A percentile compares a stretch with the other conserved stretches of the same genome.
These are phyloP conservation scores for Xylophagus ater DNA, from an alignment of 2,888 invertebrate genomes.

Conservation along the genomic window DNA sequence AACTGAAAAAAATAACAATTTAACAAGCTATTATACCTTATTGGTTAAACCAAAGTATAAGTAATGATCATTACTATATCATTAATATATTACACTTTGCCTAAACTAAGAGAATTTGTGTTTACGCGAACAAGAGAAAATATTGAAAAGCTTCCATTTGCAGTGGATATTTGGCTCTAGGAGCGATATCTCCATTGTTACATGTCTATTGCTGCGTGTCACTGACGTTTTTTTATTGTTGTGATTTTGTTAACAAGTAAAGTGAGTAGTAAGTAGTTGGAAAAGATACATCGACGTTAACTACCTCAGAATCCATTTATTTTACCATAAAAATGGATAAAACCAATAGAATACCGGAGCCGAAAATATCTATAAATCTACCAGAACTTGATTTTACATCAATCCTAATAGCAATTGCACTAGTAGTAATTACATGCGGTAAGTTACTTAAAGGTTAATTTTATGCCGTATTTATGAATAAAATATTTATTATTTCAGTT, in stretches of 20 bases:
- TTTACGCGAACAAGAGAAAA: too few relatives aligned
- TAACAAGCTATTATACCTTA: too few relatives aligned
- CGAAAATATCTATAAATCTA: conserved; percentile 24
- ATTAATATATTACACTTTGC: too few relatives aligned
- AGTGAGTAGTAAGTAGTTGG: conserved; percentile 1
- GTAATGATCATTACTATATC: too few relatives aligned
- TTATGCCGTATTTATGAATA: conserved; percentile 4
- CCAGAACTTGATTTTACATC: conserved; percentile 26
- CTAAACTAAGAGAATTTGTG: too few relatives aligned
- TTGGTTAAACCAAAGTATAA: too few relatives aligned
- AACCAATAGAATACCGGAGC: conserved; percentile 22
- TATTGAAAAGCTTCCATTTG: too few relatives aligned
- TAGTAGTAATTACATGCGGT: conserved; percentile 26
- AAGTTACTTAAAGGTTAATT: conserved; percentile 11
- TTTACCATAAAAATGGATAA: conserved; percentile 27
- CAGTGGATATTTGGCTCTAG: too few relatives aligned
- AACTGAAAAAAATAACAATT: too few relatives aligned
- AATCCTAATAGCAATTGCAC: conserved; percentile 27
- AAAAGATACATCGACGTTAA: too few relatives aligned
- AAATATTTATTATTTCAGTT: conserved; percentile 22
- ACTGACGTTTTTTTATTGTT: conserved; percentile 12
- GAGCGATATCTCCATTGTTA: conserved; percentile 1
- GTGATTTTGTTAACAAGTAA: conserved; percentile 3
- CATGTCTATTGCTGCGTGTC: conserved; percentile 18
- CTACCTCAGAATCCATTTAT: background rate